These are phyloP conservation scores for Phymatocera aterrima DNA, from an alignment of 2,888 invertebrate genomes.

Conservation along the genomic window DNA sequence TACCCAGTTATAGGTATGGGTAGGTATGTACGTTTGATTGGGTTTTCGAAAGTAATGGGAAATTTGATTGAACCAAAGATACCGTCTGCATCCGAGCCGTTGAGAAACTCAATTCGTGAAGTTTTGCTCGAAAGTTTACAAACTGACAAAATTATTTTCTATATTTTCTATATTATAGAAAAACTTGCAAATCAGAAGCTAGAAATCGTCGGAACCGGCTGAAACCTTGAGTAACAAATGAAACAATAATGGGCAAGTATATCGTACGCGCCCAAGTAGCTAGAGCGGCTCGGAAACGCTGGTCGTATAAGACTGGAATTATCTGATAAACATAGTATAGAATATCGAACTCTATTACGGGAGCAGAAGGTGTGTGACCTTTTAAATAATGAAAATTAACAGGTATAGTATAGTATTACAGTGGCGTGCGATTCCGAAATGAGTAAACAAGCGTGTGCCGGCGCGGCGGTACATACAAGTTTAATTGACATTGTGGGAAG, in stretches of 20 bases:
- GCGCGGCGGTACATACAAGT: too few relatives aligned
- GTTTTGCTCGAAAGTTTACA: background rate
- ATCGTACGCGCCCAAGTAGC: background rate
- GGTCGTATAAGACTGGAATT: background rate
- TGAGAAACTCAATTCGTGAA: background rate
- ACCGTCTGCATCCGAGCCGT: background rate
- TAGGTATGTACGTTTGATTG: too few relatives aligned
- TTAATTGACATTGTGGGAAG: background rate
- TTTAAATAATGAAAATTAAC: background rate
- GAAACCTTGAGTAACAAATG: background rate
- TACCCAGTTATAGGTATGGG: background rate
- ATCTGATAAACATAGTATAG: background rate
- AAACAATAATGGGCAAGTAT: background rate
- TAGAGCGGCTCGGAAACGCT: background rate
- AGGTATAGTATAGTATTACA: background rate
- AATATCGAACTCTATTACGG: background rate
- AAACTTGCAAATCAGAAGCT: background rate
- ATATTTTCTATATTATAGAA: background rate
- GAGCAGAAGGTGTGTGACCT: background rate
- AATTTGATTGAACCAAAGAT: conserved; percentile 9
- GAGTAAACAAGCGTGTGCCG: background rate
- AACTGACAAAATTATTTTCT: conserved; percentile 12
- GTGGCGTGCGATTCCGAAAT: background rate
- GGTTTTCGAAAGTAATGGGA: conserved; percentile 10
- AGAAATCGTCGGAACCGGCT: background rate